Conservation (phyloP, 2,888 invertebrate species). For the Ophion ventricosus region DNA sequence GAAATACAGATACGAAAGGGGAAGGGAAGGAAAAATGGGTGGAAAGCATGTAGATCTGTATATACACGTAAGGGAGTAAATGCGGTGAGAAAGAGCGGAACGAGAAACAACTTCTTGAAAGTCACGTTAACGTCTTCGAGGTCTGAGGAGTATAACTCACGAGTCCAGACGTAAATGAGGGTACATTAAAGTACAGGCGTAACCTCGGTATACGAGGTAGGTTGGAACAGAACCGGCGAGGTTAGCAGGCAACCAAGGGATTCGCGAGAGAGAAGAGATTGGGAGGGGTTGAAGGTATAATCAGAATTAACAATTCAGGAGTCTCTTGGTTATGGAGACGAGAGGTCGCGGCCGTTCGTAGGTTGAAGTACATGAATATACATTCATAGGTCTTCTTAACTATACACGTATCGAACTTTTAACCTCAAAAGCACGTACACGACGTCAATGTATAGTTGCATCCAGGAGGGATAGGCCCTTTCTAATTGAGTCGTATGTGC, state of each 20-base stretch:
- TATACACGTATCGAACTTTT: neutral
- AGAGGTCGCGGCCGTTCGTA: constrained; percentile 27
- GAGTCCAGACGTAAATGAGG: constrained; percentile 73
- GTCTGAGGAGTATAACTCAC: constrained; percentile 72
- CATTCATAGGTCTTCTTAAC: neutral
- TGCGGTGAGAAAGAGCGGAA: constrained; percentile 64
- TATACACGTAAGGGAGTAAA: constrained; percentile 46
- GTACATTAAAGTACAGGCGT: constrained; percentile 72
- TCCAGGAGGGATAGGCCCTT: neutral
- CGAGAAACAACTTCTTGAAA: constrained; percentile 70
- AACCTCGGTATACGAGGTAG: constrained; percentile 40
- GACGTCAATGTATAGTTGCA: neutral
- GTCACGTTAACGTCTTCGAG: constrained; percentile 72
- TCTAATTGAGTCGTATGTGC: neutral
- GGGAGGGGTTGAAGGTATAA: constrained; percentile 67
- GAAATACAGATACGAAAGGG: constrained; percentile 9
- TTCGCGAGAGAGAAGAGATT: constrained; percentile 52
- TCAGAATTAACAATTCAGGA: constrained; percentile 78
- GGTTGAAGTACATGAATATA: constrained; percentile 36
- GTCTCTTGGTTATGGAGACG: constrained; percentile 60
- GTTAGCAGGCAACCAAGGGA: constrained; percentile 36
- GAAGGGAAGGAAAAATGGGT: constrained; percentile 2
- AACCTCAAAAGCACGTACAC: constrained; percentile 13
- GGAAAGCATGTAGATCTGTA: constrained; percentile 31
- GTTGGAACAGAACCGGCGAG: constrained; percentile 54